Percentiles rank a stretch among this genome's conserved stretches.
These are phyloP conservation scores for Drosophila quinaria DNA, from an alignment of 2,888 invertebrate species.

Conservation along the genomic window DNA sequence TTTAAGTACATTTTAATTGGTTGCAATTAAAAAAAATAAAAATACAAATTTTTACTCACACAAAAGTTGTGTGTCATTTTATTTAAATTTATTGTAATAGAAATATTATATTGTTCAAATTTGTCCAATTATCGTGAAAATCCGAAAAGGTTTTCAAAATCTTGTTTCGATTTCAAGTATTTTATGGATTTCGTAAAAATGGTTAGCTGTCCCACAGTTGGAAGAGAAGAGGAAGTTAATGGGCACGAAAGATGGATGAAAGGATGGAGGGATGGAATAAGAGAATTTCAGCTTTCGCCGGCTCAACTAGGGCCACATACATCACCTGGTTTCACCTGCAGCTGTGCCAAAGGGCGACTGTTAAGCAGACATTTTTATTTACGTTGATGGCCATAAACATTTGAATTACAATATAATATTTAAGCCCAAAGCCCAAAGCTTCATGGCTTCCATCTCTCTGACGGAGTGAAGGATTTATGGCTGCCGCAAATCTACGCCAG, in stretches of 20 bases:
- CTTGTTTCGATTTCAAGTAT: too few relatives aligned
- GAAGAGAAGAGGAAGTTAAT: too few relatives aligned
- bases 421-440: slow-evolving; percentile 59
- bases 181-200: too few relatives aligned
- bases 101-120: too few relatives aligned
- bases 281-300: slow-evolving; percentile 19
- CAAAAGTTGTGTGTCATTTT: too few relatives aligned
- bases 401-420: slow-evolving; percentile 81
- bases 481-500: slow-evolving; percentile 72
- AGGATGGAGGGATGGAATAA: background rate
- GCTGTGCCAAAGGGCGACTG: slow-evolving; percentile 43
- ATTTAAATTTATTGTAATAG: too few relatives aligned
- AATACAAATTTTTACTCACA: too few relatives aligned
- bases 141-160: too few relatives aligned
- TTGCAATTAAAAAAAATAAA: too few relatives aligned
- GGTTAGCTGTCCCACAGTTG: too few relatives aligned
- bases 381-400: slow-evolving; percentile 80
- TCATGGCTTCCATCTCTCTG: slow-evolving; percentile 26
- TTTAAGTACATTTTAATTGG: too few relatives aligned
- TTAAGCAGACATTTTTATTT: slow-evolving; percentile 77
- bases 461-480: slow-evolving; percentile 71
- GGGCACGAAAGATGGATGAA: background rate
- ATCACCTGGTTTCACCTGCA: slow-evolving; percentile 44
- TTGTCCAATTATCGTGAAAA: too few relatives aligned
- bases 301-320: slow-evolving; percentile 30